phyloP scores from a whole-genome alignment of 2,797 vertebrate genomes.

The Pampus argenteus region DNA sequence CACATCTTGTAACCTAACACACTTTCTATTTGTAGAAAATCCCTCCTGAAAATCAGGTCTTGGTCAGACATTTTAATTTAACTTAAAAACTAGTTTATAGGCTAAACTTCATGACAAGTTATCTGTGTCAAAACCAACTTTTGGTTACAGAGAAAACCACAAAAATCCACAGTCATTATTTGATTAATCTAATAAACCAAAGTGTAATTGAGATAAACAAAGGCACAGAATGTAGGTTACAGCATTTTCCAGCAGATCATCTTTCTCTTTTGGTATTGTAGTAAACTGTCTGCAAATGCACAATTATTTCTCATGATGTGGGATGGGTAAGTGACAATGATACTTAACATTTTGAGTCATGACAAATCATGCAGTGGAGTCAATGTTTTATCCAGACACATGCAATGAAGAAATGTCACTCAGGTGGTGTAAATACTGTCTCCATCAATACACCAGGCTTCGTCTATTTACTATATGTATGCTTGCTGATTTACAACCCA shows the following conservation, averaged over 20 bases:
- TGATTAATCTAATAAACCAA: conserved; percentile 16
- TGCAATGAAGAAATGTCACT: conserved; percentile 28
- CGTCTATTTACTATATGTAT: conserved; percentile 58
- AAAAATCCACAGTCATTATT: neutral
- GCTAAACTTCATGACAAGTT: neutral
- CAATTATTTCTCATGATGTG: neutral
- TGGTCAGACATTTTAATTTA: conserved; percentile 32
- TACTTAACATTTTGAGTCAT: conserved; percentile 21
- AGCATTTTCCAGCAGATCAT: conserved; percentile 7
- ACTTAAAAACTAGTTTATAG: conserved; percentile 33
- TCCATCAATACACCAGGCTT: conserved; percentile 38
- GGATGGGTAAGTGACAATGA: neutral
- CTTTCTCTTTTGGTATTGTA: neutral
- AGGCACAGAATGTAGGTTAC: conserved; percentile 1
- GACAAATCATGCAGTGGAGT: conserved; percentile 34
- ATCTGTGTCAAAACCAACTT: conserved; percentile 10
- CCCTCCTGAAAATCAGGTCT: conserved; percentile 23
- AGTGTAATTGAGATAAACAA: conserved; percentile 6
- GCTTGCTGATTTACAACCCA: conserved; percentile 59
- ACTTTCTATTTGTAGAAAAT: conserved; percentile 41
- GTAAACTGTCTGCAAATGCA: conserved; percentile 4
- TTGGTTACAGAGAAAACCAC: neutral
- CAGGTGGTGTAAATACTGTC: too few relatives aligned
- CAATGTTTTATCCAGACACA: conserved; percentile 34
- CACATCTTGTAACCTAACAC: conserved; percentile 20